Evolutionary conservation across 1,140 invertebrate genomes (phyloP).

Genomic region (Drosophila mojavensis): DNA sequence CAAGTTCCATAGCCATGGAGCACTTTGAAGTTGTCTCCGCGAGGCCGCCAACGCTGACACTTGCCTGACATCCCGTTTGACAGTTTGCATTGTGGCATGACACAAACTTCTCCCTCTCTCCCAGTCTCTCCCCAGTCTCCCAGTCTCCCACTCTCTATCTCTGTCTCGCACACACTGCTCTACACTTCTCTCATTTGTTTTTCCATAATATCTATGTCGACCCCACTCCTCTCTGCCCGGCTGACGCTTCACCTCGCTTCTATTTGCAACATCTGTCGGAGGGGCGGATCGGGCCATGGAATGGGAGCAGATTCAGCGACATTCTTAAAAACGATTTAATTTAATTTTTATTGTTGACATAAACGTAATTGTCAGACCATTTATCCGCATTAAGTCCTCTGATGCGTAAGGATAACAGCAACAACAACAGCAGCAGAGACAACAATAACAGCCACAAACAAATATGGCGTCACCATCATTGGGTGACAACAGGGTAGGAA

Average conservation of each 20-base stretch:
- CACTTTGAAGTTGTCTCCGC: slow-evolving; percentile 68
- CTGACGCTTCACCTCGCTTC: slow-evolving; percentile 53
- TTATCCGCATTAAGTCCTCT: slow-evolving; percentile 82
- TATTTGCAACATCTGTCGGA: slow-evolving; percentile 74
- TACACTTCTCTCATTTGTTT: not conserved
- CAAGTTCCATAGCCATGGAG: not conserved
- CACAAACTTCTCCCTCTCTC: slow-evolving; percentile 56
- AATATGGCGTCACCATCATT: slow-evolving; percentile 50
- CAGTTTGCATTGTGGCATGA: slow-evolving; percentile 76
- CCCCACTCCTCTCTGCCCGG: slow-evolving; percentile 8
- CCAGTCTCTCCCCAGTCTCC: not conserved
- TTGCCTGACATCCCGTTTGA: slow-evolving; percentile 77
- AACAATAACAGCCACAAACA: slow-evolving; percentile 59
- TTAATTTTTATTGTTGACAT: slow-evolving; percentile 83
- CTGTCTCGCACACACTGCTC: not conserved
- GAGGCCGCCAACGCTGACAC: slow-evolving; percentile 68
- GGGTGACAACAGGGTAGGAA: slow-evolving; percentile 15
- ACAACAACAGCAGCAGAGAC: slow-evolving; percentile 35
- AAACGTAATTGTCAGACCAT: slow-evolving; percentile 83
- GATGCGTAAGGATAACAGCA: slow-evolving; percentile 81
- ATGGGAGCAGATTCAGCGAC: slow-evolving; percentile 15
- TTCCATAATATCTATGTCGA: slow-evolving; percentile 49
- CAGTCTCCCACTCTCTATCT: not conserved
- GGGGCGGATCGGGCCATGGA: slow-evolving; percentile 17
- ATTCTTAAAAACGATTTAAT: slow-evolving; percentile 81